Conservation (phyloP, 2,113 vertebrate species). For the Pipa parva region DNA sequence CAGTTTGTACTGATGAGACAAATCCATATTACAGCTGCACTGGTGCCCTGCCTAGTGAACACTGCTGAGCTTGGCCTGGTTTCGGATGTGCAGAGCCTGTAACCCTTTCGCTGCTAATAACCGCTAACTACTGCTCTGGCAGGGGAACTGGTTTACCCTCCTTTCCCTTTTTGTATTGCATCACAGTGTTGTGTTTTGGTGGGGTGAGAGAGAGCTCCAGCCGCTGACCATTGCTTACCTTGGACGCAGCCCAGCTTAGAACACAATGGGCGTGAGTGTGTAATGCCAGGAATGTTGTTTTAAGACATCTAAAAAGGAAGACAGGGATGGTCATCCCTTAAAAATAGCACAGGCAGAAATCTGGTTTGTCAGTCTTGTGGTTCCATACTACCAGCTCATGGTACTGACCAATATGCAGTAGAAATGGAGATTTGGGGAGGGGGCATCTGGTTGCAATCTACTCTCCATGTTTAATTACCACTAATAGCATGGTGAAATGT, state of each 20-base stretch:
- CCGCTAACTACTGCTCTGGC: not conserved
- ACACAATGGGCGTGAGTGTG: constrained; percentile 40
- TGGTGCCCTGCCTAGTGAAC: too few species aligned
- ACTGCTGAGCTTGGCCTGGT: too few species aligned
- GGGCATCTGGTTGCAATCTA: not conserved
- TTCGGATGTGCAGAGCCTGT: not conserved
- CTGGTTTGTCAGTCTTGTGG: constrained; percentile 16
- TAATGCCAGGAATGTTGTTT: constrained; percentile 41
- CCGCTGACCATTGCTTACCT: constrained; percentile 36
- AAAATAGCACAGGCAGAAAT: constrained; percentile 27
- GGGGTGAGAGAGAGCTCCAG: constrained; percentile 31
- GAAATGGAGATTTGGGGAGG: too few species aligned
- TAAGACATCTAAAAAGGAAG: constrained; percentile 33
- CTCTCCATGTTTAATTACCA: not conserved
- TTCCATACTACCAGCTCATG: not conserved
- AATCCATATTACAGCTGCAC: too few species aligned
- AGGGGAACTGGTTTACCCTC: not conserved
- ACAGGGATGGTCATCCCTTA: constrained; percentile 34
- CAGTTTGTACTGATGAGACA: too few species aligned
- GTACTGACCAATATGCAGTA: not conserved
- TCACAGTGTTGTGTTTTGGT: constrained; percentile 41
- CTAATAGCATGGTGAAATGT: not conserved
- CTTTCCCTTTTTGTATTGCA: not conserved
- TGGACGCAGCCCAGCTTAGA: constrained; percentile 28
- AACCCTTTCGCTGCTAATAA: not conserved